Evolutionary conservation across 2,797 vertebrate genomes (phyloP).

Genomic region (Ctenosaura bakeri): DNA sequence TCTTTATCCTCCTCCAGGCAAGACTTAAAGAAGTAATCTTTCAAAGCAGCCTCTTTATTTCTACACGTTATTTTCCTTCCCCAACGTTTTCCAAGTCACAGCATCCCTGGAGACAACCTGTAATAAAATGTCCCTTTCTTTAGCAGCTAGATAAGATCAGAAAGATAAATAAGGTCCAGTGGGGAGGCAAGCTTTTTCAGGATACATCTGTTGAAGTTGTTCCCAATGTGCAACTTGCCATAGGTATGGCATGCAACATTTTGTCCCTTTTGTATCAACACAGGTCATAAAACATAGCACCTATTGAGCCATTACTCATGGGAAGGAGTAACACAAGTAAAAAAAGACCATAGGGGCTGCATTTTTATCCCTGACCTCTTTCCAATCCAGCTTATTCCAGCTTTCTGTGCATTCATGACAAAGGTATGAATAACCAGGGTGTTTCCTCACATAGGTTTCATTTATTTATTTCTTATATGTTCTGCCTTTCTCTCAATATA

Average conservation of each 20-base stretch:
- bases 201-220: conserved; percentile 21
- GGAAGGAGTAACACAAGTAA: neutral
- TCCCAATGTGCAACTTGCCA: neutral
- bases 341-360: no score
- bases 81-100: conserved; percentile 36
- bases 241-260: conserved; percentile 25
- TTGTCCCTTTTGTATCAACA: conserved; percentile 14
- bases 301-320: neutral
- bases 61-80: conserved; percentile 41
- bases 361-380: neutral
- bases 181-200: conserved; percentile 10
- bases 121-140: conserved; percentile 43
- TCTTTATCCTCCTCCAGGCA: neutral
- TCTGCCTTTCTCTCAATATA: no score
- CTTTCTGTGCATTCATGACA: neutral
- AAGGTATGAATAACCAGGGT: neutral
- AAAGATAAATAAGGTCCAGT: conserved; percentile 37
- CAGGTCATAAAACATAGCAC: neutral
- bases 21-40: conserved; percentile 31
- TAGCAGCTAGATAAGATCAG: conserved; percentile 19
- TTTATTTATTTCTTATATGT: no score
- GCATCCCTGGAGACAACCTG: conserved; percentile 23
- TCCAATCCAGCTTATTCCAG: neutral
- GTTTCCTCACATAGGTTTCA: no score
- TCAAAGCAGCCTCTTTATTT: conserved; percentile 38